Base-by-base conservation (phyloP, 2,797 vertebrate genomes). In the Gymnocypris eckloni region DNA sequence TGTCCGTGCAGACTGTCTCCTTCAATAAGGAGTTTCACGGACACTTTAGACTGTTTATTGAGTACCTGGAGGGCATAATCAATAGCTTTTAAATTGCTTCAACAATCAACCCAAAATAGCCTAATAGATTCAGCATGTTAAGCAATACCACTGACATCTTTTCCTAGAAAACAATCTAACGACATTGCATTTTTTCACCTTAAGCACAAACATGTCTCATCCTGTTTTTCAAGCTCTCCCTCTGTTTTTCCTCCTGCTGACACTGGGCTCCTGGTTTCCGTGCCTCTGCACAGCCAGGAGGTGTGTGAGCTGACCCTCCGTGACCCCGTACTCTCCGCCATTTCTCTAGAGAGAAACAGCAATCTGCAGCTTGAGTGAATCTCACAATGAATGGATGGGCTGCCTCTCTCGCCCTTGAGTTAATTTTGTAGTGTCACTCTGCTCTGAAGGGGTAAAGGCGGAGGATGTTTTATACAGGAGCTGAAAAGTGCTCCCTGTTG, bases 161-260 rank as follows among this genome's bases (percentile, higher is more conserved):
- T 87, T 90, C 6, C 79, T 33, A n/a, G 13, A 45, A 41, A 10
- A 15, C 64, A 67, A 79, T 84, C 61, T 83, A 69, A 69, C 70
- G 82, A 72, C 59, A 43, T 85, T 4, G 73, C 6, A 22, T 41
- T n/a, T 41, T 81, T 56, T 61, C 25, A 85, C 73, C 86, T 77
- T 50, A 86, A 92, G 88, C 87, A 85, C 78, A 88, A 91, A 86
- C 84, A 83, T 82, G 90, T 92, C 90, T 92, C 87, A 87, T 94
- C 92, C 91, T 92, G 93, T 94, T 94, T 93, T 93, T 93, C 92
- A 89, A 84, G 86, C 87, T 89, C 86, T 86, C 87, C 61, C 88
- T 88, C 87, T 89, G 84, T 89, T 88, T 93, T 87, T 90, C 86
- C 88, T 91, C 78, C 66, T 16, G 75, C 87, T 91, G 91, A 93